Percentiles rank a stretch among this genome's conserved stretches.
phyloP scores from a whole-genome alignment of 2,113 vertebrate species.

The Mesoclemmys tuberculata region DNA sequence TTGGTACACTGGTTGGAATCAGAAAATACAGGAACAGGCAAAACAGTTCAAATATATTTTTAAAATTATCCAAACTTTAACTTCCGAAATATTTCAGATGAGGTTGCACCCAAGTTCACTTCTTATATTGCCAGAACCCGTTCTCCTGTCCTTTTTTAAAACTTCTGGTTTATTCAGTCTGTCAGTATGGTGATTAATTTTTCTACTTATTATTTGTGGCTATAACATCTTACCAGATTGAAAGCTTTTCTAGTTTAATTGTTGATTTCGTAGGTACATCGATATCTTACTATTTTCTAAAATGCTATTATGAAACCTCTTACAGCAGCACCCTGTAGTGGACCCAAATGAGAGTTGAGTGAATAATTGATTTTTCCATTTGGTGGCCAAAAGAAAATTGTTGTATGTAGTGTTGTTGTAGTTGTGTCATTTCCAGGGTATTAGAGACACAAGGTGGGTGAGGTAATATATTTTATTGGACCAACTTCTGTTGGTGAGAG shows the following conservation, averaged over 20 bases:
- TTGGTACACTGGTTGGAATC: background rate
- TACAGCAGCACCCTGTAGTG: background rate
- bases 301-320: background rate
- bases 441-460: no score
- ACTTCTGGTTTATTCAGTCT: background rate
- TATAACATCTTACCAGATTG: background rate
- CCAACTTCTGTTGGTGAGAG: no score
- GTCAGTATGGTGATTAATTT: background rate
- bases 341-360: background rate
- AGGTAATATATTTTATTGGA: no score
- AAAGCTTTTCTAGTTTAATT: background rate
- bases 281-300: fast-evolving
- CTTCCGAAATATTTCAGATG: background rate
- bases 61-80: background rate
- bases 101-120: background rate
- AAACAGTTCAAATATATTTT: background rate
- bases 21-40: background rate
- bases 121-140: background rate
- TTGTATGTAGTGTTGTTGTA: no score
- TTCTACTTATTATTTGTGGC: background rate
- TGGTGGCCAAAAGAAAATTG: no score
- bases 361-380: no score
- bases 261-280: background rate
- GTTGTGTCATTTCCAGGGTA: no score
- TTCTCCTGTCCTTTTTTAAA: background rate